Base-by-base conservation (phyloP, 2,113 vertebrate species). In the Ascaphus truei region DNA sequence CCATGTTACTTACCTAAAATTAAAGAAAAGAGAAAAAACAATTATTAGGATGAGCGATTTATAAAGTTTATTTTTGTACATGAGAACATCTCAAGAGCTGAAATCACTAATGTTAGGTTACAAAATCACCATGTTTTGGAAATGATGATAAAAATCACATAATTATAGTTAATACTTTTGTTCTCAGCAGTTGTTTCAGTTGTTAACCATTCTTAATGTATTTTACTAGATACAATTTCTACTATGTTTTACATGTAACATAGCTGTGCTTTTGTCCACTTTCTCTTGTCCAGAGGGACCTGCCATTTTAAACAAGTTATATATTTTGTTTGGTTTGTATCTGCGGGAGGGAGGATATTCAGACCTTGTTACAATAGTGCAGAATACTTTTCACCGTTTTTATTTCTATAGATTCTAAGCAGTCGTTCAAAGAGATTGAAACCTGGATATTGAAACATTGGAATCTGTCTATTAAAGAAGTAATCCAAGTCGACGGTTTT, bases 281-380 rank as follows among this genome's bases (percentile, higher is more conserved):
- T 66, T 66, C 33, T 39, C 48, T 53, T 66, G 62, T 37, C 62
- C 31, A 52, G 62, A 52, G 48, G 36, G 47, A 52, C 47, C 31
- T 52, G 62, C 29, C 50, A 55, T 39, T 34, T 53, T 55, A 66
- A 52, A 34, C 29, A 33, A 9, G 16, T 45, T 56, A 56, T 56
- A 59, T 29, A 33, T 55, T 66, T 66, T 66, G 48, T 66, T 66
- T 55, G 62, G 62, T 66, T 66, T 66, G 50, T 66, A 66, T 66
- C 55, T 50, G 30, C 23, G 16, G 31, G 18, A 16, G 15, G 5
- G 7, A n/a, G 51, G 23, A 37, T 36, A 52, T 27, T 22, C 47
- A 52, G 36, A 41, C 36, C 9, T 26, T 1, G 1, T 36, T 30
- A 23, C 15, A 45, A 25, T 2, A 34, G 43, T 34, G 31, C 43